Conservation (phyloP, 2,888 invertebrate species). For the Epicampocera succincta region DNA sequence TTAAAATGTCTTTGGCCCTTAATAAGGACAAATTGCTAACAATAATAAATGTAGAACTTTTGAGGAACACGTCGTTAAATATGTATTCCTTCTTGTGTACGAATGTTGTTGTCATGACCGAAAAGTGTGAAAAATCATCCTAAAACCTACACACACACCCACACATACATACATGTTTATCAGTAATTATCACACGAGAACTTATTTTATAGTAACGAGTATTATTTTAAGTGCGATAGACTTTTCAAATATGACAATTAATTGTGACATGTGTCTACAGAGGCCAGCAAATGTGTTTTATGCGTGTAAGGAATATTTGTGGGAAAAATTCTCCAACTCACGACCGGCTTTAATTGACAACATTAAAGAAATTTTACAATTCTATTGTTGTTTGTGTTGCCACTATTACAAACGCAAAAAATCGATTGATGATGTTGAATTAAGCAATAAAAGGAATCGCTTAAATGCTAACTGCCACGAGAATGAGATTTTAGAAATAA, state of each 20-base stretch:
- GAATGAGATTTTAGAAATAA: slow-evolving; percentile 23
- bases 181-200: slow-evolving; percentile 5
- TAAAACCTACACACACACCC: neutral
- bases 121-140: slow-evolving; percentile 15
- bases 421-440: slow-evolving; percentile 76
- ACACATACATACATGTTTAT: slow-evolving; percentile 9
- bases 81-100: neutral
- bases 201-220: neutral
- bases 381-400: slow-evolving; percentile 75
- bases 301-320: slow-evolving; percentile 71
- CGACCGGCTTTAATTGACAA: slow-evolving; percentile 72
- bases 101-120: neutral
- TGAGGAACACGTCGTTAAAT: slow-evolving; percentile 10
- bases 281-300: slow-evolving; percentile 66
- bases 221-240: slow-evolving; percentile 13
- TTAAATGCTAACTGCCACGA: slow-evolving; percentile 26
- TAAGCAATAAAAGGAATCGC: slow-evolving; percentile 67
- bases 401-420: slow-evolving; percentile 76
- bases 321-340: slow-evolving; percentile 71
- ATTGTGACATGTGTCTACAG: slow-evolving; percentile 47
- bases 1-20: slow-evolving; percentile 59
- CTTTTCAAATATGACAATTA: slow-evolving; percentile 46
- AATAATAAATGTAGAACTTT: slow-evolving; percentile 37
- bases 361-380: slow-evolving; percentile 72
- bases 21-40: slow-evolving; percentile 60